A percentile compares a stretch with the other conserved stretches of the same genome.
These are phyloP conservation scores for Drosophila saltans DNA, from an alignment of 1,140 invertebrate genomes.

Conservation along the genomic window DNA sequence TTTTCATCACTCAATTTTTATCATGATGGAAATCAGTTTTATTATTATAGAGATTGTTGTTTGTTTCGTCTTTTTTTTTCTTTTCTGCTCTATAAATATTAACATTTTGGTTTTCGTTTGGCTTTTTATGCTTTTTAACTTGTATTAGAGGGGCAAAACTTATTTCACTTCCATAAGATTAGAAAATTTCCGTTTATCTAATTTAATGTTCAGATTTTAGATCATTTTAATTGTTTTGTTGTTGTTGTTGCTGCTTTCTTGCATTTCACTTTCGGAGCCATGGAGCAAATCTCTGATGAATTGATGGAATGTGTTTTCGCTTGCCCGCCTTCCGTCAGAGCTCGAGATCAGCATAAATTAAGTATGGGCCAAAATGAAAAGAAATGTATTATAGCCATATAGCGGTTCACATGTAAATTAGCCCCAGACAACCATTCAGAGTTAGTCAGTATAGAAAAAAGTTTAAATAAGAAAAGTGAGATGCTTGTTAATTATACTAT, in stretches of 20 bases:
- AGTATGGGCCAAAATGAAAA: constrained; percentile 63
- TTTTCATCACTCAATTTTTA: constrained; percentile 23
- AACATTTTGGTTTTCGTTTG: constrained; percentile 19
- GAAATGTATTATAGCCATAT: constrained; percentile 74
- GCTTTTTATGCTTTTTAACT: constrained; percentile 72
- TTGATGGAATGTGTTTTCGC: constrained; percentile 61
- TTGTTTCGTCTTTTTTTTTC: neutral
- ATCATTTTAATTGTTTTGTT: constrained; percentile 70
- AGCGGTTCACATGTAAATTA: constrained; percentile 76
- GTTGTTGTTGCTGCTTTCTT: constrained; percentile 24
- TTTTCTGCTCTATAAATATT: constrained; percentile 42
- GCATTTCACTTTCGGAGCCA: constrained; percentile 71
- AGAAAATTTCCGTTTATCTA: constrained; percentile 75
- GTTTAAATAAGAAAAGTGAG: constrained; percentile 56
- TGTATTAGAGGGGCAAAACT: constrained; percentile 56
- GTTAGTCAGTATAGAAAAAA: constrained; percentile 23
- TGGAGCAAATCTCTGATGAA: constrained; percentile 57
- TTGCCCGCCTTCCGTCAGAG: constrained; percentile 31
- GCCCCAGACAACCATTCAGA: constrained; percentile 18
- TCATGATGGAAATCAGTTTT: constrained; percentile 29
- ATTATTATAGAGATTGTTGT: constrained; percentile 6
- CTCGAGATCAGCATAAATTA: constrained; percentile 59
- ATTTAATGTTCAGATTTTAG: constrained; percentile 73
- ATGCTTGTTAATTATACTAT: constrained; percentile 67
- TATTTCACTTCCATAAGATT: constrained; percentile 49